phyloP scores from a whole-genome alignment of 2,888 invertebrate species.

The Agrochola litura region DNA sequence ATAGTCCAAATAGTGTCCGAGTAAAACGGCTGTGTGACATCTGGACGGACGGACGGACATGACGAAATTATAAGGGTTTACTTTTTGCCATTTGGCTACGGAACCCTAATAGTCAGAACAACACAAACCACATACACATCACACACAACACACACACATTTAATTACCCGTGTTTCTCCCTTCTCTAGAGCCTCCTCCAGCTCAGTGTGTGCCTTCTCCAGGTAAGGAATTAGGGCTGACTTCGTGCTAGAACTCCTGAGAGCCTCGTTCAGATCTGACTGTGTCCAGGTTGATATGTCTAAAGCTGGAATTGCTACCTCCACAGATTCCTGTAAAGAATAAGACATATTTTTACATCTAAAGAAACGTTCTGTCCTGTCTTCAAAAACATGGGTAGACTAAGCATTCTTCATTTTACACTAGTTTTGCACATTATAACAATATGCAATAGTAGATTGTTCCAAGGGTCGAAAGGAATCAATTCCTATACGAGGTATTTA shows the following conservation, averaged over 20 bases:
- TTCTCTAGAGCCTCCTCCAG: constrained; percentile 55
- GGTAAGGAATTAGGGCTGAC: constrained; percentile 60
- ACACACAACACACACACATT: no score
- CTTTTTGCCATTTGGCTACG: background rate
- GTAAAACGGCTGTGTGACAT: background rate
- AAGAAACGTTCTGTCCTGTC: background rate
- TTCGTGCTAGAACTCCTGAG: constrained; percentile 58
- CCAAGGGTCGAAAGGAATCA: no score
- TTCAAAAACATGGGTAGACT: background rate
- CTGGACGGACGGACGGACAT: background rate
- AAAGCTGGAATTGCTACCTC: constrained; percentile 69
- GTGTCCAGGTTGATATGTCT: constrained; percentile 65
- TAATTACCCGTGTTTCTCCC: constrained; percentile 59
- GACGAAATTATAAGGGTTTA: background rate
- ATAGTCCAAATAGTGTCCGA: background rate
- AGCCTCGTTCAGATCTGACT: constrained; percentile 60
- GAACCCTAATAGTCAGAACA: background rate
- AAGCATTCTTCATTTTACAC: background rate
- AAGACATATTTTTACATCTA: background rate
- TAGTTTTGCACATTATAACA: background rate
- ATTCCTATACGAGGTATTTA: no score
- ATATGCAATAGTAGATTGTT: no score
- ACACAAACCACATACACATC: no score
- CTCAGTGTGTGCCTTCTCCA: constrained; percentile 63
- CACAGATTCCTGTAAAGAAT: constrained; percentile 67